Conservation (phyloP, 1,140 invertebrate species). For the Megalonaias nervosa region DNA sequence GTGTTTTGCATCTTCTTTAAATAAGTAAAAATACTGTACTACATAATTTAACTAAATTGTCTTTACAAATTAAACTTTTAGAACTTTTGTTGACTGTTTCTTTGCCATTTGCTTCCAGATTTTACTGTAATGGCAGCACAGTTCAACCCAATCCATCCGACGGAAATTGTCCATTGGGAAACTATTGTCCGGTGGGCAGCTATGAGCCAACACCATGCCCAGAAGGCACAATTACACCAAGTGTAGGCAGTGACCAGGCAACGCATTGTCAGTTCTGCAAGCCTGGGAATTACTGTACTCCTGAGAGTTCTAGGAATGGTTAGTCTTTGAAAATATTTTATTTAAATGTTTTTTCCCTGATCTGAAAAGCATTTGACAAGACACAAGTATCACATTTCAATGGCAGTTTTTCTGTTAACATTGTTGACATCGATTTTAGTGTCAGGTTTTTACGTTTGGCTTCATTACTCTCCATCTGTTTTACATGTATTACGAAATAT, state of each 20-base stretch:
- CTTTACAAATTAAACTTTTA: no score
- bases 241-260: conserved; percentile 56
- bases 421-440: no score
- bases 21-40: no score
- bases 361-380: no score
- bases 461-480: no score
- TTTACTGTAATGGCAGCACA: conserved; percentile 66
- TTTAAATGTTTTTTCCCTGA: not conserved
- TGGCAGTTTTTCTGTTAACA: no score
- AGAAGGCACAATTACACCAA: conserved; percentile 60
- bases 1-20: no score
- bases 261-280: conserved; percentile 65
- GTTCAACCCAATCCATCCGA: conserved; percentile 56
- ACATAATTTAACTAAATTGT: no score
- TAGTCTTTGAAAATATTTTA: conserved; percentile 1
- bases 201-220: conserved; percentile 62
- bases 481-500: no score
- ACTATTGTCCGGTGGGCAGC: conserved; percentile 67
- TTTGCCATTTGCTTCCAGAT: conserved; percentile 43
- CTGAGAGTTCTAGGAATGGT: conserved; percentile 62
- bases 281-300: conserved; percentile 67
- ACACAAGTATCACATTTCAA: no score
- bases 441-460: no score
- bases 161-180: conserved; percentile 64
- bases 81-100: no score